phyloP scores from a whole-genome alignment of 2,113 vertebrate genomes.

The Lophochroa leadbeateri region DNA sequence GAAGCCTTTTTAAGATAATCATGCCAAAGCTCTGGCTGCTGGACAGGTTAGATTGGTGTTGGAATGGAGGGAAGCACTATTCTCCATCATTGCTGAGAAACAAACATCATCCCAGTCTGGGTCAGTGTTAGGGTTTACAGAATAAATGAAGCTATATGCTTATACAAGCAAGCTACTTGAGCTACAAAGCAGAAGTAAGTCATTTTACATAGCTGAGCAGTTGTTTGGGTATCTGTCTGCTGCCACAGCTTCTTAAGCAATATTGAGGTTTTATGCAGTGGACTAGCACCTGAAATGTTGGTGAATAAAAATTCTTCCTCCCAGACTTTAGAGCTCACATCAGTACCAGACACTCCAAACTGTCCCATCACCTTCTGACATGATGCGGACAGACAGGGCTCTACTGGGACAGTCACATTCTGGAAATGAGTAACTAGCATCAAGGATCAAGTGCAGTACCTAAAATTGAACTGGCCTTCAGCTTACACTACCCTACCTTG shows the following conservation, averaged over 20 bases:
- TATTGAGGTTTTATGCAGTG: background rate
- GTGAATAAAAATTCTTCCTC: background rate
- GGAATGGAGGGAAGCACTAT: background rate
- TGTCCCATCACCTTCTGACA: background rate
- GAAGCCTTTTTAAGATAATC: background rate
- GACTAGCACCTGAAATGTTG: background rate
- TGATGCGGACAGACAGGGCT: background rate
- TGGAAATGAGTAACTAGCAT: background rate
- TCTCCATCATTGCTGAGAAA: background rate
- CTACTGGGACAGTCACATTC: background rate
- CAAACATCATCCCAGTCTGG: background rate
- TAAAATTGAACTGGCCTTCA: background rate
- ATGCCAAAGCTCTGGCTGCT: background rate
- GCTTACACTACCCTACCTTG: background rate
- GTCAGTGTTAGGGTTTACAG: background rate
- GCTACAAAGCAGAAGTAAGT: background rate
- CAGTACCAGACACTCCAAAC: background rate
- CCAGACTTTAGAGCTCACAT: background rate
- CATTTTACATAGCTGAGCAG: background rate
- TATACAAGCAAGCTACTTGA: background rate
- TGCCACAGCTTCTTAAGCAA: background rate
- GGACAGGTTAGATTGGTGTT: background rate
- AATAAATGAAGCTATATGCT: background rate
- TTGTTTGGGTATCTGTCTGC: background rate
- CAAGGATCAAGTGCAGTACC: background rate